Base-by-base conservation (phyloP, 2,113 vertebrate species). In the Calidris pugnax region DNA sequence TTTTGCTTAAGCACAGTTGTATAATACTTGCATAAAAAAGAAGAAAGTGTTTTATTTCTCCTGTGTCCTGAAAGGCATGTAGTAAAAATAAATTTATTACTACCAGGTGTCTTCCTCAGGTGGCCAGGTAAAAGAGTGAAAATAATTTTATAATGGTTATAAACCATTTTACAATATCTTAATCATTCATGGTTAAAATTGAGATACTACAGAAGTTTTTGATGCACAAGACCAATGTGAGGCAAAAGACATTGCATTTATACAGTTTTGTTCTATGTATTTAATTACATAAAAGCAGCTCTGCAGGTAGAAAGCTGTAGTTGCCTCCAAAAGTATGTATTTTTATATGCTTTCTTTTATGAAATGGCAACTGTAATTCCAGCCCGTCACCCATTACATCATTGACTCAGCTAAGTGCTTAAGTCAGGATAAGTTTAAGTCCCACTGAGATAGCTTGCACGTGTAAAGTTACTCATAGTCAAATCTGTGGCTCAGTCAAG, bases 121-220 rank as follows among this genome's bases (percentile, higher is more conserved):
- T 93, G 56, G 28, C 39, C 19, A 69, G 66, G 39, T 96, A 91
- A 95, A 96, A 91, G 72, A 93, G 47, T 80, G 78, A 90, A 96
- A 97, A 95, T 97, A 95, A 94, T 98, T 98, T 98, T 97, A 95
- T 57, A 80, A 85, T 20, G 28, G 32, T 53, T 95, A 51, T 97
- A 97, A 98, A 97, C 4, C 7, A 51, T 88, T 97, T 95, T 97
- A 97, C 39, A 93, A 53, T 94, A 78, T 81, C 82, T 95, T 97
- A 94, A 82, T 87, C 50, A 17, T 16, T 51, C 78, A 43, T 84
- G 64, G 45, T 85, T 78, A 80, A 94, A 83, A 67, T 19, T 76
- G 73, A 73, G 50, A 33, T 39, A 50, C 12, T 68, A 78, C 47
- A 74, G 30, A 85, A 60, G 35, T 24, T 92, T 94, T 90, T 94